Percentiles rank a stretch among this genome's conserved stretches.
phyloP scores from a whole-genome alignment of 1,140 invertebrate species.

The Calephelis virginiensis region DNA sequence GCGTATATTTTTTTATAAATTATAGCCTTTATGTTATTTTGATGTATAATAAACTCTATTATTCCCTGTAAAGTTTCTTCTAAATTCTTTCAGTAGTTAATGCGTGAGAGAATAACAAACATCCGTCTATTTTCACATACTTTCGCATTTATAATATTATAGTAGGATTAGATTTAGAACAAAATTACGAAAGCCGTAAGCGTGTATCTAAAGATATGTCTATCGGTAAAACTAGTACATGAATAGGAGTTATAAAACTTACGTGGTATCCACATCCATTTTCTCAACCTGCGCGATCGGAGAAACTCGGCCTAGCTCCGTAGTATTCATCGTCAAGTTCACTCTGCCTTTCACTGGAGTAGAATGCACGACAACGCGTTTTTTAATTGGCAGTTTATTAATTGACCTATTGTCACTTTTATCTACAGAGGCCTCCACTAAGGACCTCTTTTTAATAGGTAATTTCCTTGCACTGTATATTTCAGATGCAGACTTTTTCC shows the following conservation, averaged over 20 bases:
- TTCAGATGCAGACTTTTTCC: slow-evolving; percentile 16
- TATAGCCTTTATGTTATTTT: no score
- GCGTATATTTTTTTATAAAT: no score
- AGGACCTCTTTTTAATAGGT: slow-evolving; percentile 59
- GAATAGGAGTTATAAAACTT: slow-evolving; percentile 3
- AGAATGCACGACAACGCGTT: slow-evolving; percentile 49
- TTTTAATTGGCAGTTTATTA: slow-evolving; percentile 45
- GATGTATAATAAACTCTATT: no score
- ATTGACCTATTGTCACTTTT: slow-evolving; percentile 21
- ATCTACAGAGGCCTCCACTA: slow-evolving; percentile 24
- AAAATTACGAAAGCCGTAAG: no score
- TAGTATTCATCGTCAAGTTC: slow-evolving; percentile 37
- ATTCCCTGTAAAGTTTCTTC: no score
- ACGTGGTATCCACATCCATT: not conserved
- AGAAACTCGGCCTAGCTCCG: slow-evolving; percentile 47
- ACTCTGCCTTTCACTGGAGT: slow-evolving; percentile 46
- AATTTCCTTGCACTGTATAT: slow-evolving; percentile 26
- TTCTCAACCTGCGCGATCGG: slow-evolving; percentile 37
- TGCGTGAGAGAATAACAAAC: no score
- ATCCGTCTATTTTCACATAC: no score
- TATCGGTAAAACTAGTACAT: no score
- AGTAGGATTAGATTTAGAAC: no score
- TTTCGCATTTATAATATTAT: no score
- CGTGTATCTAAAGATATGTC: no score
- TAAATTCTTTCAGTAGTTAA: no score